Conservation (phyloP, 2,888 invertebrate genomes). For the Caenorhabditis angaria region DNA sequence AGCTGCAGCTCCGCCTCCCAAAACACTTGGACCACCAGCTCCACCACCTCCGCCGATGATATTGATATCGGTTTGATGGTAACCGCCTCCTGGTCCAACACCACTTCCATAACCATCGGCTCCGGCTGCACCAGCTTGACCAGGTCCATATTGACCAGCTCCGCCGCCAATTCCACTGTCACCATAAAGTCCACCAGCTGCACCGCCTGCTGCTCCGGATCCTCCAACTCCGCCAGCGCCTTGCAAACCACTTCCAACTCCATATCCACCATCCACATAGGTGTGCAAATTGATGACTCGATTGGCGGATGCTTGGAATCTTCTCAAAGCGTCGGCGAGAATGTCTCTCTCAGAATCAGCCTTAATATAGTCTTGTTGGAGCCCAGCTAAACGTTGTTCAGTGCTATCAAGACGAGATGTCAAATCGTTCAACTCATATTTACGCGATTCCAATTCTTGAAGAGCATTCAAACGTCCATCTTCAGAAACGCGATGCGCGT, state of each 20-base stretch:
- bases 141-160: constrained; percentile 7
- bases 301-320: constrained; percentile 69
- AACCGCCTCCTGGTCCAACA: constrained; percentile 19
- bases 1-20: constrained; percentile 35
- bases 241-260: constrained; percentile 13
- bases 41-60: constrained; percentile 20
- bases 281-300: constrained; percentile 63
- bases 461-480: constrained; percentile 69
- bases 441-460: constrained; percentile 66
- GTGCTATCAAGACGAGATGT: constrained; percentile 69
- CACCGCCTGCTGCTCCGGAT: constrained; percentile 9
- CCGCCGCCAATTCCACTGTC: constrained; percentile 24
- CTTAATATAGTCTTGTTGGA: constrained; percentile 70
- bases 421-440: constrained; percentile 69
- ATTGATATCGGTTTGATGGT: constrained; percentile 1
- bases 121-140: constrained; percentile 18
- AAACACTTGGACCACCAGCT: constrained; percentile 12
- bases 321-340: constrained; percentile 64
- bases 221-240: constrained; percentile 15
- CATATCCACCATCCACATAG: constrained; percentile 29
- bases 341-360: constrained; percentile 68
- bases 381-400: constrained; percentile 64
- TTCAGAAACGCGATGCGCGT: constrained; percentile 66
- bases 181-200: constrained; percentile 9
- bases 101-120: constrained; percentile 12